These are phyloP conservation scores for Ginglymostoma cirratum DNA, from an alignment of 2,113 vertebrate species.

Conservation along the genomic window DNA sequence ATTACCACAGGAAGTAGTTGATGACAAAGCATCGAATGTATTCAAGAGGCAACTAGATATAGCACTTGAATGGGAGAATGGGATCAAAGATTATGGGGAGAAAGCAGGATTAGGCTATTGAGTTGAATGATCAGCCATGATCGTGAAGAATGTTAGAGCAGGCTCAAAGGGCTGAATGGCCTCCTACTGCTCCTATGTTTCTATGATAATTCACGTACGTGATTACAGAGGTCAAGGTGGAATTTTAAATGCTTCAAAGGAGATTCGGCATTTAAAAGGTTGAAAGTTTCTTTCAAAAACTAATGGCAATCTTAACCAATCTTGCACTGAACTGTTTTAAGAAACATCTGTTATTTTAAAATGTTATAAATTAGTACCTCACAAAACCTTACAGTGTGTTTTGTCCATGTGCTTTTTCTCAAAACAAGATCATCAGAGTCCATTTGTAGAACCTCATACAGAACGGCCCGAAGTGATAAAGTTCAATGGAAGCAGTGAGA, in stretches of 20 bases:
- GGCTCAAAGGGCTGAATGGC: no score
- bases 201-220: not conserved
- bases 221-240: not conserved
- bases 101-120: no score
- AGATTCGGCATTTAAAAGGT: not conserved
- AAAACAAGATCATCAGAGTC: constrained; percentile 12
- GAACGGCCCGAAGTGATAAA: not conserved
- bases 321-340: not conserved
- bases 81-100: no score
- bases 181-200: no score
- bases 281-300: not conserved
- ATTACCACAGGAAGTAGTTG: no score
- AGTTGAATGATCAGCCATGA: no score
- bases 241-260: not conserved
- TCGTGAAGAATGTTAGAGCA: no score
- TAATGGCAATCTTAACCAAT: not conserved
- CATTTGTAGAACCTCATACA: not conserved
- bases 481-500: not conserved
- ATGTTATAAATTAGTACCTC: not conserved
- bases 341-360: not conserved
- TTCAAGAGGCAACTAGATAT: no score
- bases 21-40: no score
- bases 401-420: not conserved
- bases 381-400: not conserved
- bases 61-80: no score